Base-by-base conservation (phyloP, 2,113 vertebrate species). In the Pseudois nayaur region DNA sequence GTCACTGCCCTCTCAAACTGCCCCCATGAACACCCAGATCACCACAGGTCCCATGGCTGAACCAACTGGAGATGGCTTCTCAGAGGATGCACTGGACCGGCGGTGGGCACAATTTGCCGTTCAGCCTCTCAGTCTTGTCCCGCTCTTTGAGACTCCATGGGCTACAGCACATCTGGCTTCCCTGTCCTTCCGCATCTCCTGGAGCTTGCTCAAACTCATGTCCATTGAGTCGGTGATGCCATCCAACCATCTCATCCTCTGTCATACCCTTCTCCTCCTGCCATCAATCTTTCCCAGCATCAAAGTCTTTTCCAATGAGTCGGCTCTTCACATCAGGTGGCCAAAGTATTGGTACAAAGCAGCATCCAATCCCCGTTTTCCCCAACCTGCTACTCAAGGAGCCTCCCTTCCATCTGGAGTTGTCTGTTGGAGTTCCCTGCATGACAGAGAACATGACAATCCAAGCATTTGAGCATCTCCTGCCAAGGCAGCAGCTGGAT, bases 401-500 rank as follows among this genome's bases (percentile, higher is more conserved):
- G 11, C 2, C 87, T 48, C 25, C 67, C 33, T 45, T 25, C 6
- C 8, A 15, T 10, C 16, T 10, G 64, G 45, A 27, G 33, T 50
- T 64, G 0, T 54, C 60, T 54, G 36, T 21, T 2, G 8, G 29
- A 55, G 48, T 13, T 1, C 40, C 23, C 21, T 19, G 27, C 1
- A 31, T 0, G 8, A 11, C 14, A 8, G 40, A 25, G 40, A 25
- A 25, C 50, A 25, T 21, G n/a, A 25, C 33, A 6, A 89, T 19
- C 3, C 33, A 13, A 29, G n/a, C 54, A 0, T 43, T 50, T 15
- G 60, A 82, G 33, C 36, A 19, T 0, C 91, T 91, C 91, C 96
- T 96, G 93, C 97, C 5, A 55, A 91, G 71, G 87, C 50, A 12
- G 89, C 83, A 67, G 97, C 97, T 62, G 79, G 79, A 55, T 0